Conservation (phyloP, 2,113 vertebrate species). For the Stegastes partitus region DNA sequence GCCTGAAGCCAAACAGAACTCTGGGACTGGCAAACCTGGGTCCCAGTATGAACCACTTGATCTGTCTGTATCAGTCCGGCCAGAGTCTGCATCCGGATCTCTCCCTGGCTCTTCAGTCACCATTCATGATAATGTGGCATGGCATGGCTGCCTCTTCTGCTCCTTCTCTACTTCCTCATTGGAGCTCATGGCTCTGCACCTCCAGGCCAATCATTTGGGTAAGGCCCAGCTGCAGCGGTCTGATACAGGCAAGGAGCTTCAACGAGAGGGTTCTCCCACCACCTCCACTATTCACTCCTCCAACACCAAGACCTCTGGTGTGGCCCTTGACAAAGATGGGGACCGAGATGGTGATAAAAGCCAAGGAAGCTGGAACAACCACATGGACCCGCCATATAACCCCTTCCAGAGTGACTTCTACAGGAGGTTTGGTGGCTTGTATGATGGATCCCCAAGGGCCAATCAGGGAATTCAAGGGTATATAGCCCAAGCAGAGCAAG, state of each 20-base stretch:
- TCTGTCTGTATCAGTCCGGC: slow-evolving; percentile 93
- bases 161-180: slow-evolving; percentile 96
- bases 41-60: slow-evolving; percentile 97
- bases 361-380: slow-evolving; percentile 87
- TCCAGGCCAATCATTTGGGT: slow-evolving; percentile 96
- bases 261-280: slow-evolving; percentile 82
- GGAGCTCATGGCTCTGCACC: slow-evolving; percentile 97
- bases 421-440: slow-evolving; percentile 91
- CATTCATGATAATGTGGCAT: slow-evolving; percentile 94
- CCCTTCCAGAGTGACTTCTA: slow-evolving; percentile 94
- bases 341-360: slow-evolving; percentile 86
- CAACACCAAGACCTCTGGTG: slow-evolving; percentile 66
- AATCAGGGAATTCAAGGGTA: slow-evolving; percentile 83
- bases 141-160: slow-evolving; percentile 97
- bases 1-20: slow-evolving; percentile 81
- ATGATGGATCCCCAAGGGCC: slow-evolving; percentile 84
- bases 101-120: slow-evolving; percentile 94
- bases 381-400: slow-evolving; percentile 87
- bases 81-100: slow-evolving; percentile 90
- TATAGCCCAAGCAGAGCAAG: slow-evolving; percentile 82
- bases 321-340: slow-evolving; percentile 82
- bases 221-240: slow-evolving; percentile 87
- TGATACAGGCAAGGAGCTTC: slow-evolving; percentile 86
- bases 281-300: slow-evolving; percentile 82
- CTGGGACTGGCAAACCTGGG: slow-evolving; percentile 87